Percentiles rank a stretch among this genome's conserved stretches.
These are phyloP conservation scores for Rhinogobio ventralis DNA, from an alignment of 2,797 vertebrate species.

Conservation along the genomic window DNA sequence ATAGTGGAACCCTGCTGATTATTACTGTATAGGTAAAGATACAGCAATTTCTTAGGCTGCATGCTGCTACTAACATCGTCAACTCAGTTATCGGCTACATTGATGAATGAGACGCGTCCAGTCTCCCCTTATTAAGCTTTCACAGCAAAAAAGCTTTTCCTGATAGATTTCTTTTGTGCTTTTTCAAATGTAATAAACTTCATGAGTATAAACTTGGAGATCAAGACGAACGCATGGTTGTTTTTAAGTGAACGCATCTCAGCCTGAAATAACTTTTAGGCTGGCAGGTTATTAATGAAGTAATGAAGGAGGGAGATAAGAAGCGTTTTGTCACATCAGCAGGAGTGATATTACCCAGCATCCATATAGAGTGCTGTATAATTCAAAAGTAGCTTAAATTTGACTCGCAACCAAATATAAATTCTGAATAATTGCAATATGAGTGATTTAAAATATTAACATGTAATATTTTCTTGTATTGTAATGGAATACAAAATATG, in stretches of 20 bases:
- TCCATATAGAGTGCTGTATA: not conserved
- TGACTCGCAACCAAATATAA: constrained; percentile 5
- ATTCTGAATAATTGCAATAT: not conserved
- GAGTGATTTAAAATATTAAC: not conserved
- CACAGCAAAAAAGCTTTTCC: not conserved
- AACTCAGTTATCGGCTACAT: not conserved
- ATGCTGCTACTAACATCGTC: constrained; percentile 20
- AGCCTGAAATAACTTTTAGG: constrained; percentile 42
- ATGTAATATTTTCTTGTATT: not conserved
- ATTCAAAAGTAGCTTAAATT: constrained; percentile 9
- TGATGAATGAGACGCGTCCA: constrained; percentile 17
- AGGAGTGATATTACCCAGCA: constrained; percentile 25
- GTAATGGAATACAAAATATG: not conserved
- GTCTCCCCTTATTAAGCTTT: constrained; percentile 10
- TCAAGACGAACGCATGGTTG: constrained; percentile 19
- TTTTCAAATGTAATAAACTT: not conserved
- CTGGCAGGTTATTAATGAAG: constrained; percentile 37
- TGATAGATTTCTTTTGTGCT: constrained; percentile 16
- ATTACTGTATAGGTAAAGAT: constrained; percentile 4
- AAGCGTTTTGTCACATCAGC: constrained; percentile 37
- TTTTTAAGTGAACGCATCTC: constrained; percentile 23
- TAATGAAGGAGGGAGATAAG: constrained; percentile 42
- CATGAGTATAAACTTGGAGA: not conserved
- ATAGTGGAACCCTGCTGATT: not conserved
- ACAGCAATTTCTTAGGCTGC: not conserved